These are phyloP conservation scores for Eospalax fontanierii DNA, from an alignment of 2,797 vertebrate genomes.

Conservation along the genomic window DNA sequence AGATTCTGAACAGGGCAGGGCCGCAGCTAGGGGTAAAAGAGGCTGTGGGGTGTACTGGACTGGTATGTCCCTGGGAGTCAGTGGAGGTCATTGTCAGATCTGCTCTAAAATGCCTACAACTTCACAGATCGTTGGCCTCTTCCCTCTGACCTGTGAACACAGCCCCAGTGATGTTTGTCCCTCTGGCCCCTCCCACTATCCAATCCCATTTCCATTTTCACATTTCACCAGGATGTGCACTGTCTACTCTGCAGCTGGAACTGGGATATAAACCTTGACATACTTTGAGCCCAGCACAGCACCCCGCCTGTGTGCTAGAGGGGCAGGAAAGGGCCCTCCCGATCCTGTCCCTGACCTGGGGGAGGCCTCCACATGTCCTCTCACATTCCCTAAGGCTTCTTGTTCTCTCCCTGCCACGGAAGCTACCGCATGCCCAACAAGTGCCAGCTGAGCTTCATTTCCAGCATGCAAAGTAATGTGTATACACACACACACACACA, in stretches of 20 bases:
- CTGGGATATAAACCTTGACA: not conserved
- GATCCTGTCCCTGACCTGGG: accelerated
- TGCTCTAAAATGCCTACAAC: not conserved
- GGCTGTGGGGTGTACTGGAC: accelerated
- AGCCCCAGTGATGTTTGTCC: not conserved
- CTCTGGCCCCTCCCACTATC: not conserved
- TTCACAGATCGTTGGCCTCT: not conserved
- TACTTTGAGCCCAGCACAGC: not conserved
- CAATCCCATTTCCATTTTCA: not conserved
- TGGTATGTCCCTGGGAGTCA: not conserved
- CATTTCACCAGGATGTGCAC: accelerated
- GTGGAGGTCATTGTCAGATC: accelerated
- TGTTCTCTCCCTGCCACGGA: not conserved
- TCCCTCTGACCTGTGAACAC: not conserved
- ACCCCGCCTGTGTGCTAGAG: accelerated
- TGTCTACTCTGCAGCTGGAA: not conserved
- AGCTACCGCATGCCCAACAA: not conserved
- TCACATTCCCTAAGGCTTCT: not conserved
- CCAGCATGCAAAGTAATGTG: not conserved
- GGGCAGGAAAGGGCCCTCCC: not conserved
- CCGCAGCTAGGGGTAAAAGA: accelerated
- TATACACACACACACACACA: not conserved
- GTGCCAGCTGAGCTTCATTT: not conserved
- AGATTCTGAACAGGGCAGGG: not conserved
- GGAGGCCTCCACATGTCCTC: not conserved